A percentile compares a stretch with the other conserved stretches of the same genome.
Conservation (phyloP, 1,140 invertebrate genomes). For the Argopecten irradians region DNA sequence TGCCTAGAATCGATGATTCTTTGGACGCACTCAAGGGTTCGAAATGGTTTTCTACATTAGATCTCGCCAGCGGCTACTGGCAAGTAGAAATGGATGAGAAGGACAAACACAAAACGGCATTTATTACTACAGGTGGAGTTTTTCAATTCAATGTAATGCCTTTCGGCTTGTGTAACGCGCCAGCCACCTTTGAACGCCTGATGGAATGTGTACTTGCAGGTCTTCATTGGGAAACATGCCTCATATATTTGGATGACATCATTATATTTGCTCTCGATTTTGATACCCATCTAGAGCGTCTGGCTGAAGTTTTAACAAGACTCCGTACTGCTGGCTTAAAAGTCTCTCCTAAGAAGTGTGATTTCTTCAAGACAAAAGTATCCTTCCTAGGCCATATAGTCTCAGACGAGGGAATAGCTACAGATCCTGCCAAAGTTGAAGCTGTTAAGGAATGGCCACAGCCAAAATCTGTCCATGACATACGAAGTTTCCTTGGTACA, state of each 20-base stretch:
- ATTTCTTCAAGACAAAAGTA: slow-evolving; percentile 52
- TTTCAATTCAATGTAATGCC: slow-evolving; percentile 52
- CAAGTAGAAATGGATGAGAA: no score
- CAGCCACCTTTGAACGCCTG: no score
- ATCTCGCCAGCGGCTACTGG: slow-evolving; percentile 69
- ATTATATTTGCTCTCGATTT: slow-evolving; percentile 43
- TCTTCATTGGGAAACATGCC: slow-evolving; percentile 36
- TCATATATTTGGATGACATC: slow-evolving; percentile 53
- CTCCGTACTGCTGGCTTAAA: slow-evolving; percentile 57
- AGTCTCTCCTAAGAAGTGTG: slow-evolving; percentile 61
- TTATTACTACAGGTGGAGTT: slow-evolving; percentile 34
- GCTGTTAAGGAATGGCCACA: slow-evolving; percentile 65
- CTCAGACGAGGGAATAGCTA: slow-evolving; percentile 53
- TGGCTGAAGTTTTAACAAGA: slow-evolving; percentile 59
- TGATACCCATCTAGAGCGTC: slow-evolving; percentile 43
- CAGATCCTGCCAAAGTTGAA: slow-evolving; percentile 65
- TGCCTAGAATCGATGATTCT: slow-evolving; percentile 77
- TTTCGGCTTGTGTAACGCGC: no score
- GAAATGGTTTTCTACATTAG: slow-evolving; percentile 76
- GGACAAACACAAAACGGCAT: slow-evolving; percentile 70
- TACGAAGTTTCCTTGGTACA: slow-evolving; percentile 66
- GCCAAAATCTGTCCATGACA: slow-evolving; percentile 61
- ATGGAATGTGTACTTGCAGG: no score
- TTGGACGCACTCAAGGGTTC: slow-evolving; percentile 71
- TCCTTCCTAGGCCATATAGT: slow-evolving; percentile 44